Conservation (phyloP, 23 tunicate genomes). For the Pegea sp. region DNA sequence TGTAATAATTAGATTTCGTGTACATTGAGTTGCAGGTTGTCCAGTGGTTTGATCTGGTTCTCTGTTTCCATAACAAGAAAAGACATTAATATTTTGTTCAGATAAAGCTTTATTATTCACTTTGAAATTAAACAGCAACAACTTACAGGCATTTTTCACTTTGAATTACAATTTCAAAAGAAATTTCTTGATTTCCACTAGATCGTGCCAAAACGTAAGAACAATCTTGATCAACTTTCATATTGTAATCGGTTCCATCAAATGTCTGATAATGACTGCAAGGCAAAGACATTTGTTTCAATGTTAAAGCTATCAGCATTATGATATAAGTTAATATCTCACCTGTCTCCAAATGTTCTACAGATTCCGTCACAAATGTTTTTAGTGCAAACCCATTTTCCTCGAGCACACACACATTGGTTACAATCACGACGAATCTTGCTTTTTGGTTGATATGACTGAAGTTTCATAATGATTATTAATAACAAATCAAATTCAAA, state of each 20-base stretch:
- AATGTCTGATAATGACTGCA: slow-evolving; percentile 89
- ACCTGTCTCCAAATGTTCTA: slow-evolving; percentile 74
- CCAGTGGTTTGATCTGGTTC: background rate
- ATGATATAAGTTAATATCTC: background rate
- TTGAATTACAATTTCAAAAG: slow-evolving; percentile 84
- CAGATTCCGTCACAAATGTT: slow-evolving; percentile 95
- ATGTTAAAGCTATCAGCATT: slow-evolving; percentile 1
- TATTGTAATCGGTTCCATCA: slow-evolving; percentile 82
- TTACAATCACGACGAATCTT: slow-evolving; percentile 96
- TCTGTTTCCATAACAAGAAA: too few relatives aligned
- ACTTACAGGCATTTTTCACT: slow-evolving; percentile 84
- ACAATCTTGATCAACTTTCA: slow-evolving; percentile 89
- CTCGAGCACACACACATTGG: slow-evolving; percentile 97
- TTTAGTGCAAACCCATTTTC: slow-evolving; percentile 92
- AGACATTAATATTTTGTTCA: too few relatives aligned
- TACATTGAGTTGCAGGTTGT: slow-evolving; percentile 13
- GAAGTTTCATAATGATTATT: background rate
- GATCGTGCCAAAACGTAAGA: slow-evolving; percentile 90
- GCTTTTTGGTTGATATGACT: slow-evolving; percentile 86
- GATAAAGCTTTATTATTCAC: too few relatives aligned
- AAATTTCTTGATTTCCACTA: slow-evolving; percentile 50
- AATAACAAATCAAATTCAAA: background rate
- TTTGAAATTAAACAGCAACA: too few relatives aligned
- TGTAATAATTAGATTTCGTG: slow-evolving; percentile 61
- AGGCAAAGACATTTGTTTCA: background rate